Evolutionary conservation across 2,113 vertebrate genomes (phyloP).

Genomic region (Arvicanthis niloticus): DNA sequence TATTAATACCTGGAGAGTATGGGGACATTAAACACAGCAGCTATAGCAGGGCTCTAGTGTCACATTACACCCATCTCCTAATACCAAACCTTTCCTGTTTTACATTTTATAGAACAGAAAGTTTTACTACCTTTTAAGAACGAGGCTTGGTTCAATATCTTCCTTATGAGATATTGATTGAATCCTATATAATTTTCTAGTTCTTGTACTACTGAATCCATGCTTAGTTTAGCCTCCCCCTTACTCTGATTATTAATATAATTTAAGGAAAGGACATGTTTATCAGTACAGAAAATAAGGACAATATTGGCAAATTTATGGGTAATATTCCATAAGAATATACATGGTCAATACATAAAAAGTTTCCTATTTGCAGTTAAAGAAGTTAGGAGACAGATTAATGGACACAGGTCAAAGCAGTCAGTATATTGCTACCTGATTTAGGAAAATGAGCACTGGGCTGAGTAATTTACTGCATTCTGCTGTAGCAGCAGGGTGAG

Average conservation of each 20-base stretch:
- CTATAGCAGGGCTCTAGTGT: fast-evolving
- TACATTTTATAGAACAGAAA: constrained; percentile 5
- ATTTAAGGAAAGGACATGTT: not conserved
- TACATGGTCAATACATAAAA: not conserved
- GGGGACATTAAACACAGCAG: not conserved
- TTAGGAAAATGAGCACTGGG: not conserved
- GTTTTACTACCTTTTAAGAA: not conserved
- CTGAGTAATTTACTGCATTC: not conserved
- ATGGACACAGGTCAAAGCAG: not conserved
- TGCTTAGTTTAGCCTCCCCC: not conserved
- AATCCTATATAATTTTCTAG: not conserved
- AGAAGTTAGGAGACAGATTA: not conserved
- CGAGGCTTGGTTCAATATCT: not conserved
- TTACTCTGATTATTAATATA: not conserved
- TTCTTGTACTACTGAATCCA: not conserved
- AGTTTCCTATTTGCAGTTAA: not conserved
- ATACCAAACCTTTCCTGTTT: not conserved
- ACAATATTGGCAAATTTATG: not conserved
- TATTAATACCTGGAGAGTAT: not conserved
- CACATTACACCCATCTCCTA: not conserved
- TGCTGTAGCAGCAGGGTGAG: not conserved
- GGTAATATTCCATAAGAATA: not conserved
- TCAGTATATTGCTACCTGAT: not conserved
- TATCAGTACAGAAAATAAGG: not conserved
- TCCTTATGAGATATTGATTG: not conserved